Evolutionary conservation across 2,888 invertebrate genomes (phyloP), one percentile per base, ranked within the genome.

Genomic region (Leistus spinibarbis): DNA sequence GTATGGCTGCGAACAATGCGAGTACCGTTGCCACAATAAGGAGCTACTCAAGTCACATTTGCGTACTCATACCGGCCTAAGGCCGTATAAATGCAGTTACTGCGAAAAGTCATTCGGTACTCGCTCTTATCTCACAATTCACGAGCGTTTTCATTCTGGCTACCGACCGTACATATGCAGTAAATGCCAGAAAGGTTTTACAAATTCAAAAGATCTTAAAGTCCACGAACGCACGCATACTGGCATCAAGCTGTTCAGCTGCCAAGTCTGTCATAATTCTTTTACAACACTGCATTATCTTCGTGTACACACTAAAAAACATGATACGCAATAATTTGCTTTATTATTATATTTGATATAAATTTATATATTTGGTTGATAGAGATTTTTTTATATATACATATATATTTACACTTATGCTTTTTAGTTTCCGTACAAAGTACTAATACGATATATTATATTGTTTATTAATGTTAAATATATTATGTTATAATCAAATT

Each of bases 211-310:
- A 70, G 76, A 76, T 70, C 40, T 76, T 13, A 76, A 76, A 27
- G 76, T 76, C 3, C 76, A 76, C n/a, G 76, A 76, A 64, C 64
- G 76, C 22, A 76, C 76, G 16, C 76, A 76, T 60, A 76, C 76
- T 0, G 76, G 76, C 3, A 76, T 76, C 22, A 76, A 76, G 65
- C 70, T 76, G 53, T 76, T 65, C 62, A 27, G 62, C 13, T 76
- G 76, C 20, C 24, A 64, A 24, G 40, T 76, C 20, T 76, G 76
- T 66, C 63, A 53, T 76, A 76, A 76, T 56, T 70, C 69, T 20
- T 76, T 76, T 27, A 76, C 76, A 22, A 76, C 76, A 53, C 20
- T 76, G n/a, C 76, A 76, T 64, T 76, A 76, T 76, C 22, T 76
- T 10, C 60, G 66, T 54, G 76, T 76, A 3, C 76, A 76, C 54